These are phyloP conservation scores for Drosophila baimaii DNA, from an alignment of 1,140 invertebrate genomes.

Conservation along the genomic window DNA sequence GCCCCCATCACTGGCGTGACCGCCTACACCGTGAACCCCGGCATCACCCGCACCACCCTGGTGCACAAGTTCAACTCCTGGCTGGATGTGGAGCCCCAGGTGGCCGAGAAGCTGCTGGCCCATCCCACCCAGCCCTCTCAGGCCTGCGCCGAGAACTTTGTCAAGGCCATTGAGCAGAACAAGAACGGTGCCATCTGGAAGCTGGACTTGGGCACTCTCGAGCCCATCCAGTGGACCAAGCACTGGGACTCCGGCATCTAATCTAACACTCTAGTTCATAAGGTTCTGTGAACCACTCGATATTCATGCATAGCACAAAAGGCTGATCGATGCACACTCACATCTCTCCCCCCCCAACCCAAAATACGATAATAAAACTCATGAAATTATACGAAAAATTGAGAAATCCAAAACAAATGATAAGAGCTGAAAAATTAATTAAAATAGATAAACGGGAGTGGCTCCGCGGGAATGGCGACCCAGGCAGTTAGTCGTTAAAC, in stretches of 20 bases:
- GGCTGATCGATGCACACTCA: conserved; percentile 47
- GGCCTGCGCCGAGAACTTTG: conserved; percentile 67
- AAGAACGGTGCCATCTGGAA: conserved; percentile 78
- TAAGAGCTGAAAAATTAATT: conserved; percentile 60
- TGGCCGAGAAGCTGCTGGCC: conserved; percentile 55
- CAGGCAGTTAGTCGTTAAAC: conserved; percentile 33
- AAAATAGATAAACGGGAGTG: conserved; percentile 43
- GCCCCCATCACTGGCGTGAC: conserved; percentile 63
- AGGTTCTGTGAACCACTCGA: conserved; percentile 23
- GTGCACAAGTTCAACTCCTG: conserved; percentile 77
- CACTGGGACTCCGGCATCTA: conserved; percentile 76
- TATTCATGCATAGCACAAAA: conserved; percentile 37
- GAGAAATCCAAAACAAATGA: conserved; percentile 44
- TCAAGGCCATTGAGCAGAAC: conserved; percentile 76
- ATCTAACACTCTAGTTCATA: conserved; percentile 36
- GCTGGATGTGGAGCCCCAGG: conserved; percentile 70
- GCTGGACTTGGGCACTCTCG: conserved; percentile 62
- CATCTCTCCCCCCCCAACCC: conserved; percentile 20
- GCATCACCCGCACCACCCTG: conserved; percentile 65
- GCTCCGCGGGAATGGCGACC: background rate
- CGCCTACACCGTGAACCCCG: conserved; percentile 71
- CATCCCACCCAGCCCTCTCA: conserved; percentile 64
- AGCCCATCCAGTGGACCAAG: conserved; percentile 61
- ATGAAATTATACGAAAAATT: conserved; percentile 34
- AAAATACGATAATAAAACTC: conserved; percentile 39